These are phyloP conservation scores for Stichodactyla mertensii DNA, from an alignment of 64 coral and sea anemone species.

Conservation along the genomic window DNA sequence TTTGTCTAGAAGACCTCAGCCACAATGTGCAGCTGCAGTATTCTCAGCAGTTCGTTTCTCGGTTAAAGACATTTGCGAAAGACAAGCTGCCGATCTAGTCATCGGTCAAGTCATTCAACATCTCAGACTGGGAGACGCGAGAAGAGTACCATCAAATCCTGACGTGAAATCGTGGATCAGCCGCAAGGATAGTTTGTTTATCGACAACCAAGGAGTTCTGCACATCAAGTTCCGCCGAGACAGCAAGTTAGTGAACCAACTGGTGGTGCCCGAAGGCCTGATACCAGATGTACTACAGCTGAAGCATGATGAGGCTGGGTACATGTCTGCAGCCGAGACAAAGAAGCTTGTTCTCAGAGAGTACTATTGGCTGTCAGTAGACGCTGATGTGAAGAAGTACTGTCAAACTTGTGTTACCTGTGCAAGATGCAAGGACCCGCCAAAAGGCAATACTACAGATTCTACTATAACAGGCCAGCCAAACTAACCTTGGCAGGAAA, in stretches of 20 bases:
- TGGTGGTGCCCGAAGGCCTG: too few species aligned
- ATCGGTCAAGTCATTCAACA: not conserved
- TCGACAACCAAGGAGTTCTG: not conserved
- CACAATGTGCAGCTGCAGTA: slow-evolving; percentile 17
- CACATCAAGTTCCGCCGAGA: too few species aligned
- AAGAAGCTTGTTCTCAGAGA: slow-evolving; percentile 29
- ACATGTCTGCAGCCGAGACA: slow-evolving; percentile 48
- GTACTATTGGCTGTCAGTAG: slow-evolving; percentile 42
- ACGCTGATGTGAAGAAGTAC: slow-evolving; percentile 14
- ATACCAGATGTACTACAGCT: not conserved
- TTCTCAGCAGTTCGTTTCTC: slow-evolving; percentile 23
- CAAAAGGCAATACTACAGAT: slow-evolving; percentile 1
- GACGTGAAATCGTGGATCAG: not conserved
- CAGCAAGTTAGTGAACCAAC: too few species aligned
- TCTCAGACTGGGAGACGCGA: slow-evolving; percentile 1
- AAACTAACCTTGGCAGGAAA: slow-evolving; percentile 37
- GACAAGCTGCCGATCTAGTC: not conserved
- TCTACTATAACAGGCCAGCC: slow-evolving; percentile 38
- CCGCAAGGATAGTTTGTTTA: not conserved
- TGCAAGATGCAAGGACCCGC: slow-evolving; percentile 30
- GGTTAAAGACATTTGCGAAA: slow-evolving; percentile 20
- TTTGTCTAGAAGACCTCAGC: slow-evolving; percentile 30
- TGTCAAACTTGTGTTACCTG: slow-evolving; percentile 35
- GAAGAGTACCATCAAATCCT: slow-evolving; percentile 20
- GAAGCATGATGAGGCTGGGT: slow-evolving; percentile 44